Percentiles rank a stretch among this genome's conserved stretches.
phyloP scores from a whole-genome alignment of 2,888 invertebrate genomes.

The Troides helena region DNA sequence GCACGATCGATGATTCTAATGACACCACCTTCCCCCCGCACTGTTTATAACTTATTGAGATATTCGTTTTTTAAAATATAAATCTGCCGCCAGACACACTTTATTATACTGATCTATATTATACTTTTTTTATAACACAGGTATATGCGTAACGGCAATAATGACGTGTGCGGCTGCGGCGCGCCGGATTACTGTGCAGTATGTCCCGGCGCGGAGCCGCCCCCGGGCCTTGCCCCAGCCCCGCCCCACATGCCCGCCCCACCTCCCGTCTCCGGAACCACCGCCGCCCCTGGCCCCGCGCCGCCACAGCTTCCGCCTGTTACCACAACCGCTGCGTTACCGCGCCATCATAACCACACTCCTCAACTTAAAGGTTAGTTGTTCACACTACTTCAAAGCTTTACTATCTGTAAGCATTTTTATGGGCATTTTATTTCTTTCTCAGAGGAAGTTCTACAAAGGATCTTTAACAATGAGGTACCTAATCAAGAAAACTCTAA shows the following conservation, averaged over 20 bases:
- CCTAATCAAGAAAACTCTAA: constrained; percentile 34
- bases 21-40: no score
- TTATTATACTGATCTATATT: no score
- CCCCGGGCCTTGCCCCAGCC: constrained; percentile 23
- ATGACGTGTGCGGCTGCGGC: constrained; percentile 34
- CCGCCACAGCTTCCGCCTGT: constrained; percentile 25
- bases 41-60: no score
- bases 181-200: constrained; percentile 48
- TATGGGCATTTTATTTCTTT: neutral
- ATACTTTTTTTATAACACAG: constrained; percentile 34
- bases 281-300: constrained; percentile 26
- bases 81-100: no score
- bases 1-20: no score
- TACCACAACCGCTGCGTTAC: constrained; percentile 9
- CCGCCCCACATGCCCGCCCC: constrained; percentile 22
- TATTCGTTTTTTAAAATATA: no score
- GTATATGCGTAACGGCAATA: constrained; percentile 45
- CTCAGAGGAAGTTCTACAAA: constrained; percentile 67
- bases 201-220: constrained; percentile 38
- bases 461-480: constrained; percentile 64
- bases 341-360: constrained; percentile 21
- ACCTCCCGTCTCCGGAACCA: constrained; percentile 21
- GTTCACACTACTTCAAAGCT: neutral
- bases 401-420: neutral
- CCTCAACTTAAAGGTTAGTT: constrained; percentile 50